Evolutionary conservation across 23 tunicate genomes (phyloP).

Genomic region (Trididemnum clinides): DNA sequence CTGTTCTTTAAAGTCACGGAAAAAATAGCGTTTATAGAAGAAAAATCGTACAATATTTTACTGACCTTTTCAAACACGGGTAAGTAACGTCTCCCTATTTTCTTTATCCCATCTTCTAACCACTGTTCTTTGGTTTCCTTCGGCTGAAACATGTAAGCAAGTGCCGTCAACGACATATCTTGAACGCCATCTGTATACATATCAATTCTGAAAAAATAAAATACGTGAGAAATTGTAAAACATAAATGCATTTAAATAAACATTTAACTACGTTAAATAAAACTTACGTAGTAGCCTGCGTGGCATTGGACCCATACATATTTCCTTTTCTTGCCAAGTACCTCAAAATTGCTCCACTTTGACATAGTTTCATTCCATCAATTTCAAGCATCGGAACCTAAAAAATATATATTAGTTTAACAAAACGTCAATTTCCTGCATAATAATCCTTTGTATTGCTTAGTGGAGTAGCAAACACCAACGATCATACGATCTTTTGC

Average conservation of each 20-base stretch:
- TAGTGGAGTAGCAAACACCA: too few species aligned
- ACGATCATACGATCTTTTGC: too few species aligned
- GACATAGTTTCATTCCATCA: constrained; percentile 32
- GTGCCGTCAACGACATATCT: not conserved
- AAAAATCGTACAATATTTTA: too few species aligned
- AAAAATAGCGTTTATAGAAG: too few species aligned
- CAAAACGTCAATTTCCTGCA: too few species aligned
- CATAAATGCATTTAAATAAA: not conserved
- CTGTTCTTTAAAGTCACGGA: too few species aligned
- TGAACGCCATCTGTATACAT: constrained; percentile 18
- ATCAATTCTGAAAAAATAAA: constrained; percentile 9
- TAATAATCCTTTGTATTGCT: too few species aligned
- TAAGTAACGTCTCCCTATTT: not conserved
- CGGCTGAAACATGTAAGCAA: not conserved
- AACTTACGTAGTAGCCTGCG: not conserved
- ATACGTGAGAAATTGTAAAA: not conserved
- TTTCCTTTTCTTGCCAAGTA: constrained; percentile 37
- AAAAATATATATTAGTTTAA: not conserved
- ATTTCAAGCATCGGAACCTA: constrained; percentile 39
- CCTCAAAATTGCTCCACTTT: constrained; percentile 34
- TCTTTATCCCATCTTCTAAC: not conserved
- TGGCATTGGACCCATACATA: constrained; percentile 13
- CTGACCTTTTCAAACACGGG: constrained; percentile 28
- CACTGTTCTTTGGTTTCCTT: not conserved
- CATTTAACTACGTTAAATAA: not conserved